These are phyloP conservation scores for Loxodonta africana DNA, from an alignment of 2,113 vertebrate species.

Conservation along the genomic window DNA sequence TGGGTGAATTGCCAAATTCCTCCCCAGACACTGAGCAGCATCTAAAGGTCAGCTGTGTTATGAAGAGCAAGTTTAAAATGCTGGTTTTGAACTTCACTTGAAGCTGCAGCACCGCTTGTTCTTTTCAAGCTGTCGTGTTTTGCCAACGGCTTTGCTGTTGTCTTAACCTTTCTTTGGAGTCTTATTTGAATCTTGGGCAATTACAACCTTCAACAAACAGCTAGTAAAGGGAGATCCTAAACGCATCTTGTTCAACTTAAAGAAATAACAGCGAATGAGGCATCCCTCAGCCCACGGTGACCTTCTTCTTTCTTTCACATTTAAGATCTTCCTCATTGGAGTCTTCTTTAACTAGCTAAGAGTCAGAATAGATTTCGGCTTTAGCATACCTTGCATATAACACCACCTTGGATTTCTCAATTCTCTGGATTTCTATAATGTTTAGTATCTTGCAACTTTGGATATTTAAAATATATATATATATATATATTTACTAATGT, in stretches of 20 bases:
- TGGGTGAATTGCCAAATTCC: background rate
- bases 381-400: background rate
- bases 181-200: constrained; percentile 57
- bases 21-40: background rate
- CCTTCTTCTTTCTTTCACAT: constrained; percentile 24
- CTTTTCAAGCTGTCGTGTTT: background rate
- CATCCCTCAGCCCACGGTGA: background rate
- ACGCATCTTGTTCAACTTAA: background rate
- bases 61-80: constrained; percentile 48
- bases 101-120: background rate
- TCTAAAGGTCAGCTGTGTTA: constrained; percentile 66
- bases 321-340: background rate
- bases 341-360: background rate
- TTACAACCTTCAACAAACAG: constrained; percentile 41
- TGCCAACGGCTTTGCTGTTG: constrained; percentile 20
- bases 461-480: background rate
- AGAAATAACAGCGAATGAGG: background rate
- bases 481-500: background rate
- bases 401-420: background rate
- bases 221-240: constrained; percentile 42
- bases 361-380: background rate
- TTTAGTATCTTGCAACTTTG: background rate
- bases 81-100: constrained; percentile 19
- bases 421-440: background rate
- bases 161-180: constrained; percentile 66